Conservation (phyloP, 1,140 invertebrate species). For the Atopsyche davidsoni region DNA sequence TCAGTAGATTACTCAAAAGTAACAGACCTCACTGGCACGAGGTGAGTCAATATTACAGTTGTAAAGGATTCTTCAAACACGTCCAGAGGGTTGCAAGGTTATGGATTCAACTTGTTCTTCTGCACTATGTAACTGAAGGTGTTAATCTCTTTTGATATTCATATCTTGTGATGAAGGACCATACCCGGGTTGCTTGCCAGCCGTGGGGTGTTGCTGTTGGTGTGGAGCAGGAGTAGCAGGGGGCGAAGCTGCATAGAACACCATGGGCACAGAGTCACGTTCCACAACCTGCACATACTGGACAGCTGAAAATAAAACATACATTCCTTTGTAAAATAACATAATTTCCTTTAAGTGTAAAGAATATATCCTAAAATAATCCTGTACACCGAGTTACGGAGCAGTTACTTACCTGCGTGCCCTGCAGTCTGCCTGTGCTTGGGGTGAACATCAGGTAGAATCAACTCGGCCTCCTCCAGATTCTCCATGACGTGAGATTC, state of each 20-base stretch:
- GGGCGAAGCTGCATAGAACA: constrained; percentile 17
- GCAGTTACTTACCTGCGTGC: not conserved
- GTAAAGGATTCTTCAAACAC: not conserved
- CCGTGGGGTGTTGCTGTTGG: constrained; percentile 1
- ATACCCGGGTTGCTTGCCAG: constrained; percentile 4
- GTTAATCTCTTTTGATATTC: too few relatives aligned
- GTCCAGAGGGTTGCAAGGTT: too few relatives aligned
- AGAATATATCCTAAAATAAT: not conserved
- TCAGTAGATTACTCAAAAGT: not conserved
- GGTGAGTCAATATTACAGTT: not conserved
- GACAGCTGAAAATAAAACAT: constrained; percentile 66
- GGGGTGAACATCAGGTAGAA: too few relatives aligned
- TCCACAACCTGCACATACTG: constrained; percentile 64
- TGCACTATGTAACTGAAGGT: too few relatives aligned
- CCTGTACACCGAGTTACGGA: not conserved
- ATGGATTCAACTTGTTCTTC: too few relatives aligned
- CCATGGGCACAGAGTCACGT: constrained; percentile 35
- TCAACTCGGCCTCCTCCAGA: too few relatives aligned
- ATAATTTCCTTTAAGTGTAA: not conserved
- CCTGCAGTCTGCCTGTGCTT: not conserved
- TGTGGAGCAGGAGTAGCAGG: not conserved
- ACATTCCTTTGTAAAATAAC: not conserved
- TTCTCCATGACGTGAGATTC: too few relatives aligned
- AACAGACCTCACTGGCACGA: not conserved
- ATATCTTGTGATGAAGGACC: too few relatives aligned